Base-by-base conservation (phyloP, 2,797 vertebrate genomes). In the Natrix natrix region DNA sequence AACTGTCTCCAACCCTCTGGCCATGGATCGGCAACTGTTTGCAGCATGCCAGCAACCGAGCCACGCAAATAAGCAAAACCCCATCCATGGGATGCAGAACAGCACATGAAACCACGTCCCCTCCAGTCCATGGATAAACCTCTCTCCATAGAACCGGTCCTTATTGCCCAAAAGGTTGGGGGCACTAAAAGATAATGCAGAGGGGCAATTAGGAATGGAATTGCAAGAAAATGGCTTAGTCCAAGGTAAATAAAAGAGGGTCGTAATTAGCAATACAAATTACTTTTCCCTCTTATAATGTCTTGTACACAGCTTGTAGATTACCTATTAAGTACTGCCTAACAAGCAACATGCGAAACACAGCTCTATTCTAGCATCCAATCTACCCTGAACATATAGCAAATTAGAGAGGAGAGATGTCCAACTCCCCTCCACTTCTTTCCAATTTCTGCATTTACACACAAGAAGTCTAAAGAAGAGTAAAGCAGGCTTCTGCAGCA, bases 141-240 rank as follows among this genome's bases (percentile, higher is more conserved):
- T 12, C 24, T 61, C 0, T 17, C n/a, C 66, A 17, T 0, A 0
- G 14, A 74, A 74, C 2, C 1, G 3, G 32, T 37, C 66, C 7
- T 6, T 37, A 1, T 16, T 37, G 2, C 66, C n/a, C 66, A 37
- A 37, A 74, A 17, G 66, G 16, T 74, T 20, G 7, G n/a, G n/a
- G 16, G n/a, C 16, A 74, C 37, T 48, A 37, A 83, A 83, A 48
- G 37, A 24, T 83, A 83, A 48, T 12, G 20, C 74, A 83, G 17
- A 48, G 74, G 37, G 12, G 37, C 10, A 83, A 24, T 48, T 83
- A 48, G 74, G 74, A 22, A 83, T 11, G 8, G 32, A 48, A 48
- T 8, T 83, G 37, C 37, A 83, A 83, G 37, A 24, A 48, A 83
- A 24, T 48, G 74, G 17, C 4, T 83, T 48, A 48, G 37, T 83